Base-by-base conservation (phyloP, 35 echinoderm and acorn worm species). In the Diadema setosum region DNA sequence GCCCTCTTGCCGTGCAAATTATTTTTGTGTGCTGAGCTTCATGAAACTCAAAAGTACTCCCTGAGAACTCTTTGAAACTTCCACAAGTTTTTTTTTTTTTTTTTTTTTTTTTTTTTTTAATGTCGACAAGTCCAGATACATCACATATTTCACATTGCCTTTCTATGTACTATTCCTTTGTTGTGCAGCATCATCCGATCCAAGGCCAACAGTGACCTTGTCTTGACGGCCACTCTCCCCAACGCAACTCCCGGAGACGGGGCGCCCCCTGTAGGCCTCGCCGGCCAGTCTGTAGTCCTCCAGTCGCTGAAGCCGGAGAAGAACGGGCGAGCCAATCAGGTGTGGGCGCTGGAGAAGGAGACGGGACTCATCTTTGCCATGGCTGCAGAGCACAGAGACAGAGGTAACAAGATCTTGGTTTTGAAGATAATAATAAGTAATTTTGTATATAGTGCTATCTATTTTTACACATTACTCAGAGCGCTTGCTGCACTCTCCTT, bases 251-350 rank as follows among this genome's bases (percentile, higher is more conserved):
- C 91, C 5, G 95, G 91, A 5, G 94, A 96, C 31, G 86, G 84
- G 16, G 52, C 23, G 70, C 88, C 32, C 46, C 85, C 46, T 49
- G 56, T 48, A 39, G 55, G 73, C 31, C 91, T 89, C 58, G 37
- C 30, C 41, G 86, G 90, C 14, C 92, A 99, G 57, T 46, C 89
- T 39, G 86, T 92, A 16, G 70, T 74, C 33, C 33, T 99, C 2
- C 96, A 99, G 76, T 61, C 43, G 5, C 45, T 82, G 48, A 84
- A 76, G 70, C 40, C 50, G 34, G 89, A 84, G 31, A 61, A 87
- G 76, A 89, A 94, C 65, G 96, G 96, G 3, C 11, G 84, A 57
- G 96, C 96, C 85, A 99, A 99, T 90, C 96, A 98, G 75, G 91
- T 92, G 57, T 99, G 96, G 96, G 59, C 85, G 5, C 75, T 91